A percentile compares a stretch with the other conserved stretches of the same genome.
These are phyloP conservation scores for Lepidochitona cinerea DNA, from an alignment of 2,888 invertebrate species.

Conservation along the genomic window DNA sequence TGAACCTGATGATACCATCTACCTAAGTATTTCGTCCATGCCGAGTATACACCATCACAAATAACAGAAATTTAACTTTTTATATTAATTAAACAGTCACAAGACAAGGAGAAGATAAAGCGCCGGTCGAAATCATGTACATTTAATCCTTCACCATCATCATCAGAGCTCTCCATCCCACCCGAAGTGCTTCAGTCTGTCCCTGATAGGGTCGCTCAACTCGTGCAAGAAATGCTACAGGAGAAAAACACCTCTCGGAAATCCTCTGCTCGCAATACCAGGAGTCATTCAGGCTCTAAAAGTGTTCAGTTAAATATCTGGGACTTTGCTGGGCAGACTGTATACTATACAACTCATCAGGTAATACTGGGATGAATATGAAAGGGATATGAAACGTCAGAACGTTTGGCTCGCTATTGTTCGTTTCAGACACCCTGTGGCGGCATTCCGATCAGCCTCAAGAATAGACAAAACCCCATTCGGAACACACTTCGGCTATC, in stretches of 20 bases:
- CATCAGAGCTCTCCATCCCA: slow-evolving; percentile 32
- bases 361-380: no score
- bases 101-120: background rate
- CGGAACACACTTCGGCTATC: no score
- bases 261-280: slow-evolving; percentile 11
- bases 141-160: background rate
- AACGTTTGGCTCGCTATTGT: no score
- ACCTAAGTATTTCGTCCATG: no score
- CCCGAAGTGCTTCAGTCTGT: slow-evolving; percentile 51
- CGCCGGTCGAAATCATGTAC: background rate
- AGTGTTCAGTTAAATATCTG: slow-evolving; percentile 64
- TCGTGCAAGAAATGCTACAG: slow-evolving; percentile 63
- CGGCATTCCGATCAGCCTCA: no score
- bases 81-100: no score
- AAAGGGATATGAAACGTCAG: no score
- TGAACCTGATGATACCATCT: no score
- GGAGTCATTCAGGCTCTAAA: slow-evolving; percentile 13
- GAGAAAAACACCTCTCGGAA: slow-evolving; percentile 20
- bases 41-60: no score
- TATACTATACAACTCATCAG: slow-evolving; percentile 66
- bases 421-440: no score
- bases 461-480: no score
- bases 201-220: slow-evolving; percentile 59
- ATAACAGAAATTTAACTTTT: no score
- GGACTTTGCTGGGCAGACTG: slow-evolving; percentile 69